Evolutionary conservation across 2,797 vertebrate genomes (phyloP), one percentile per base, ranked within the genome.

Genomic region (Mareca strepera): DNA sequence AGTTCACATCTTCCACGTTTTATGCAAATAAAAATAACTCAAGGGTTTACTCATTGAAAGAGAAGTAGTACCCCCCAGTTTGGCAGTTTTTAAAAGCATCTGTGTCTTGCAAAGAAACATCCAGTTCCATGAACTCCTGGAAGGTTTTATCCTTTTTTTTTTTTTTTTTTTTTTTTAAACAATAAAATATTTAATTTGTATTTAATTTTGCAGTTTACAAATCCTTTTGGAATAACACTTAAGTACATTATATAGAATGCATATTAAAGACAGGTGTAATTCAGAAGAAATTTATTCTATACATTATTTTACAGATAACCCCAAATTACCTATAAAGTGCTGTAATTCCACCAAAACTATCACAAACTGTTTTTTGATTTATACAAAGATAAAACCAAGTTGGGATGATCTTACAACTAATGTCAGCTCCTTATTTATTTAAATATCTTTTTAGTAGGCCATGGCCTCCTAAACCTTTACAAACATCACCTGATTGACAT

Each of bases 181-280:
- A 82, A 95, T 91, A 97, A 66, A 80, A 94, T 95, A 96, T 86
- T 75, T 68, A 88, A 88, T 82, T 82, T 91, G 68, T 81, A 64
- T 93, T 95, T 88, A 93, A 91, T 82, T 50, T 50, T 86, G 33
- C 55, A 46, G 25, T 59, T 76, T 76, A 76, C 87, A 82, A 83
- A 85, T 74, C 41, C 94, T 93, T 95, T 97, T 90, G 86, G 98
- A 98, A 97, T 96, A 98, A 94, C 97, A 96, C 95, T 98, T 96
- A 97, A 93, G 96, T 97, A 97, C 87, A 93, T 96, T 95, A 97
- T 93, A 97, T 94, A 96, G 93, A 98, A 98, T 96, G 95, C 94
- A 25, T 68, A 74, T 56, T 73, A 80, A 74, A 73, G 56, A 77
- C 14, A 35, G 50, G 81, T 25, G 31, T 44, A 80, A 73, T 62